A percentile compares a stretch with the other conserved stretches of the same genome.
Evolutionary conservation across 1,140 invertebrate species (phyloP).

Genomic region (Probaryconus sp.): DNA sequence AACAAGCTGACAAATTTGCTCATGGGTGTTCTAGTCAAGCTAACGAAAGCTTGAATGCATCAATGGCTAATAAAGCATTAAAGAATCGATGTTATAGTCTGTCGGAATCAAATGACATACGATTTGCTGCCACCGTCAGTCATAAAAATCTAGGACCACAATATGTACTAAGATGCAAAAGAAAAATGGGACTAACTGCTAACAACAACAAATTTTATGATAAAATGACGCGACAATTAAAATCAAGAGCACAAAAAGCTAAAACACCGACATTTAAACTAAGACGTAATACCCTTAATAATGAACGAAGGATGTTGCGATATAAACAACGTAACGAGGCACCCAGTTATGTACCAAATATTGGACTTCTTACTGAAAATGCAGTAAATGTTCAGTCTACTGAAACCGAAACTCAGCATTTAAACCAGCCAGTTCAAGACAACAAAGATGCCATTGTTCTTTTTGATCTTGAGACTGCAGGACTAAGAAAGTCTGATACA

Average conservation of each 20-base stretch:
- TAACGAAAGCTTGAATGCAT: conserved; percentile 53
- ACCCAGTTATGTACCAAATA: conserved; percentile 1
- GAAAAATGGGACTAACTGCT: too few relatives aligned
- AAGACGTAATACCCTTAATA: conserved; percentile 1
- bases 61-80: conserved; percentile 39
- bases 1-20: conserved; percentile 36
- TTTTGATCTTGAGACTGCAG: conserved; percentile 38
- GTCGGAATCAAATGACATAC: conserved; percentile 33
- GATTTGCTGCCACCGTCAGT: conserved; percentile 24
- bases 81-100: conserved; percentile 44
- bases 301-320: not conserved
- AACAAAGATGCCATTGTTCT: conserved; percentile 16
- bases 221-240: not conserved
- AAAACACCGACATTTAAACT: conserved; percentile 7
- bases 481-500: conserved; percentile 11
- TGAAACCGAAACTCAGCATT: not conserved
- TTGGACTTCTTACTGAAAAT: not conserved
- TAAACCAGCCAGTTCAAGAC: not conserved
- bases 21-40: conserved; percentile 36
- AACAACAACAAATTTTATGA: too few relatives aligned
- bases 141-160: conserved; percentile 40
- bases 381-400: not conserved
- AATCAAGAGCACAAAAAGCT: not conserved
- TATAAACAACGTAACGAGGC: conserved; percentile 3
- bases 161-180: not conserved